These are phyloP conservation scores for Maylandia zebra DNA, from an alignment of 2,113 vertebrate genomes.

Conservation along the genomic window DNA sequence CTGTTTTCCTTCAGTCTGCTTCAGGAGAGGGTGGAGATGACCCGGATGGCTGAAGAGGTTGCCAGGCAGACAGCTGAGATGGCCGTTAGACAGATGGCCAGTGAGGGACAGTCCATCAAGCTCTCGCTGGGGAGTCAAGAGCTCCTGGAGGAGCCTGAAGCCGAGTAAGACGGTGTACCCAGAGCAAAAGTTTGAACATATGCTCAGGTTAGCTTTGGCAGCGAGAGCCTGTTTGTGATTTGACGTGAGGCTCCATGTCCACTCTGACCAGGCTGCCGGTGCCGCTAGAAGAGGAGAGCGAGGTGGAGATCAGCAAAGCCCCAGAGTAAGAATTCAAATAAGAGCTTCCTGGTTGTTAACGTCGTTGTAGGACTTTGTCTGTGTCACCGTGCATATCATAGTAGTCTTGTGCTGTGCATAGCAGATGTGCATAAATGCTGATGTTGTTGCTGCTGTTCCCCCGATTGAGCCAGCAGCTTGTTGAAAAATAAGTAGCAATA, in stretches of 20 bases:
- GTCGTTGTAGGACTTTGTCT: background rate
- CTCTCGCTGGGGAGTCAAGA: conserved; percentile 60
- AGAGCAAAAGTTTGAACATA: background rate
- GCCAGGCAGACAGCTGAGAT: conserved; percentile 63
- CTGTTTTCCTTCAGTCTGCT: conserved; percentile 35
- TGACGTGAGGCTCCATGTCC: background rate
- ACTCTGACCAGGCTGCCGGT: conserved; percentile 47
- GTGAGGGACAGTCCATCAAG: conserved; percentile 49
- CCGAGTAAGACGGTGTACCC: conserved; percentile 17
- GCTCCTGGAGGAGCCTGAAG: conserved; percentile 49
- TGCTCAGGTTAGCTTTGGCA: background rate
- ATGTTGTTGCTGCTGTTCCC: background rate
- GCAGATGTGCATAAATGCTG: background rate
- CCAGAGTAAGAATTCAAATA: conserved; percentile 59
- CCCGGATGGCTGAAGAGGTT: conserved; percentile 66
- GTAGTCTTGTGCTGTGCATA: background rate
- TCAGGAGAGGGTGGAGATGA: conserved; percentile 56
- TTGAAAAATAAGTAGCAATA: background rate
- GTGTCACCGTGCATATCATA: background rate
- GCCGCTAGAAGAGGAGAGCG: conserved; percentile 37
- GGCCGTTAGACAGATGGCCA: conserved; percentile 62
- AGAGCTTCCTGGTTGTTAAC: background rate
- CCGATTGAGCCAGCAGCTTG: background rate
- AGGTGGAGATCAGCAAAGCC: conserved; percentile 2
- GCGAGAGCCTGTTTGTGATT: background rate